Base-by-base conservation (phyloP, 2,888 invertebrate species). In the Melipona bicolor region DNA sequence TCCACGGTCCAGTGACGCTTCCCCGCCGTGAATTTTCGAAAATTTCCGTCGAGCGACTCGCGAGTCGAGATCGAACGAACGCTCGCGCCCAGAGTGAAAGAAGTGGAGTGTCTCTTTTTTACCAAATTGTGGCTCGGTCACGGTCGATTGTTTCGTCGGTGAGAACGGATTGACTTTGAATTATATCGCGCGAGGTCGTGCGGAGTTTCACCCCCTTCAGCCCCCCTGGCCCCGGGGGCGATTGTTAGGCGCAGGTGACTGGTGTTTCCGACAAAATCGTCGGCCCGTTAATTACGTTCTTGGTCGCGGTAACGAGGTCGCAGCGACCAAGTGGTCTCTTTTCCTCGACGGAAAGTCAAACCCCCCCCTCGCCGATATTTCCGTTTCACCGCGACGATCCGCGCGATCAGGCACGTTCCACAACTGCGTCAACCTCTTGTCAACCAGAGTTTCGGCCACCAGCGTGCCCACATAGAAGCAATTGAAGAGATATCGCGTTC, bases 271-370 rank as follows among this genome's bases (percentile, higher is more conserved):
- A 70, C 32, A 61, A 36, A 73, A 73, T 79, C 73, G 56, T 50
- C 67, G 52, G 50, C 15, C 71, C 77, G 72, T 81, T 81, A 77
- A 81, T 81, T 81, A 79, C 61, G 61, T 50, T 70, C 32, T 72
- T 59, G 52, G 67, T 9, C 15, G 36, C 32, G 59, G 74, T 54
- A 74, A 79, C 64, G 73, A 64, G 73, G 73, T 69, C 79, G 52
- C 3, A 49, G 52, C 43, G 24, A 32, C 70, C 69, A 64, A 50
- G 54, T 56, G 64, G 56, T 50, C 32, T 77, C 64, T 65, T 49
- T 27, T 27, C 27, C 27, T 27, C 27, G 15, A 19, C 27, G 70
- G 64, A 52, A 49, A 71, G 19, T 27, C n/a, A 43, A 43, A 11
- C 27, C 43, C 11, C 43, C 43, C 9, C 9, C 11, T 1, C 2